Evolutionary conservation across 2,113 vertebrate species (phyloP), one percentile per base, ranked within the genome.

Genomic region (Elephas maximus): DNA sequence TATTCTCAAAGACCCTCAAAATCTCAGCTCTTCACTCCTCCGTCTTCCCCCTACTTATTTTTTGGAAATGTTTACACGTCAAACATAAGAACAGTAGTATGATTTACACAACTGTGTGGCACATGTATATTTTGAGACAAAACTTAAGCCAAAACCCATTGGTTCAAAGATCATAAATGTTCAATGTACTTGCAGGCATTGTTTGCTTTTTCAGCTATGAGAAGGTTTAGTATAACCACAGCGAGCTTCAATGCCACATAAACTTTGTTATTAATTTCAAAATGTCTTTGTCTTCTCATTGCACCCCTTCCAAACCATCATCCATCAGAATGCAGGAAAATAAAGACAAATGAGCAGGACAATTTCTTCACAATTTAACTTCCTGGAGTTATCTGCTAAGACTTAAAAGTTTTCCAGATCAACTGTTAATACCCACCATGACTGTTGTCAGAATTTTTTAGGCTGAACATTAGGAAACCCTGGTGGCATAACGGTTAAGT

Each of bases 141-240:
- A 94, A 93, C 90, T 73, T 90, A 88, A 94, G 67, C 33, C 44
- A 89, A 95, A 96, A 81, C 37, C 28, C 81, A 67, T 93, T 89
- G 80, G 4, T 26, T 87, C 80, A 86, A 95, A 76, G 6, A 95
- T 91, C 53, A 69, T 37, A 89, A 65, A 69, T 44, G 5, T 53
- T 76, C 79, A 8, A 37, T 81, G 60, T 1, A 82, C 6, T 60
- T 26, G 63, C 41, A 81, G 57, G 44, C 48, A 86, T 0, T 44
- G 41, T 60, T 80, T 91, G 83, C 60, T 92, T 87, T 90, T 91
- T 83, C 65, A 44, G 20, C 37, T 95, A 1, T 74, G 73, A 69
- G 57, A 90, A 85, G 53, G 33, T 6, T 45, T 41, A 10, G 6
- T 30, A 44, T 37, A 87, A 89, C 53, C 84, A 67, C 0, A 69